Conservation (phyloP, 2,113 vertebrate genomes). For the Rissa tridactyla region DNA sequence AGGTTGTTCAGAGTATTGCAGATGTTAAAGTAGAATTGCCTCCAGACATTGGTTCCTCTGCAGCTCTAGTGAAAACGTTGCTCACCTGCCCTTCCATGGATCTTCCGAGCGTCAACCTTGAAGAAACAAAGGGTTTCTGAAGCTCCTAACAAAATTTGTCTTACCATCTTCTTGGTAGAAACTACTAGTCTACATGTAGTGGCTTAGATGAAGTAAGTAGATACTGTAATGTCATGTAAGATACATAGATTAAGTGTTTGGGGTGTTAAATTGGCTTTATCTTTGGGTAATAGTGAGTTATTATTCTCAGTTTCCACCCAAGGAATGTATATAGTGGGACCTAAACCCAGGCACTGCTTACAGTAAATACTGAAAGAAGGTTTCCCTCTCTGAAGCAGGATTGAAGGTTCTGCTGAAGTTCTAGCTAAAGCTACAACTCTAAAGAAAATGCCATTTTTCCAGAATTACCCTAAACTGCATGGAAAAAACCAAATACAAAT, state of each 20-base stretch:
- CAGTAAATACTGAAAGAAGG: neutral
- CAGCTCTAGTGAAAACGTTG: neutral
- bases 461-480: neutral
- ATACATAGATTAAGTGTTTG: neutral
- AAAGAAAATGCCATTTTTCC: neutral
- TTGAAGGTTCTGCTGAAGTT: neutral
- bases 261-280: neutral
- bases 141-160: neutral
- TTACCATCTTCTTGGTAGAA: neutral
- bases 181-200: neutral
- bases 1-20: neutral
- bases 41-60: neutral
- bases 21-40: neutral
- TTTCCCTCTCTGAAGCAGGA: neutral
- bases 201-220: neutral
- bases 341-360: neutral
- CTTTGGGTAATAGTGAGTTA: neutral
- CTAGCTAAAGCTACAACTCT: neutral
- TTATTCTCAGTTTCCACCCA: neutral
- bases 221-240: neutral
- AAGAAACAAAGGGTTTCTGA: neutral
- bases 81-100: neutral
- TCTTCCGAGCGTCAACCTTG: neutral
- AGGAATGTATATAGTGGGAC: neutral
- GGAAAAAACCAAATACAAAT: neutral